Evolutionary conservation across 2,797 vertebrate species (phyloP).

Genomic region (Parotocinclus haroldoi): DNA sequence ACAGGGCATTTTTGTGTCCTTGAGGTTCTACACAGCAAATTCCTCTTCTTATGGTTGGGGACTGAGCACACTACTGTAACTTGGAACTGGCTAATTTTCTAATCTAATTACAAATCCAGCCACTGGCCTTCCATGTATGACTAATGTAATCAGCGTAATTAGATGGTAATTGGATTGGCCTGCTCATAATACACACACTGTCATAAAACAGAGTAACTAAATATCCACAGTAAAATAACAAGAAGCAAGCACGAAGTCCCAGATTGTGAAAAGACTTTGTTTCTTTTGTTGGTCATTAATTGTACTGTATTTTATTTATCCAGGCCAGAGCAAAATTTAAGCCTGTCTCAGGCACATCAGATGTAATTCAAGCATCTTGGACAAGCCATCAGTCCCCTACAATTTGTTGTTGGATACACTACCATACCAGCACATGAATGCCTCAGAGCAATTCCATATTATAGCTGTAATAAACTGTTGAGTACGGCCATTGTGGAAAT

Average conservation of each 20-base stretch:
- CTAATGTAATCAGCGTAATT: slow-evolving; percentile 55
- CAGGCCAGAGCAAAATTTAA: too few relatives aligned
- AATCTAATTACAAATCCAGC: slow-evolving; percentile 52
- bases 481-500: too few relatives aligned
- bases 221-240: slow-evolving; percentile 44
- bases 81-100: slow-evolving; percentile 24
- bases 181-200: slow-evolving; percentile 48
- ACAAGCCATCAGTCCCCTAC: too few relatives aligned
- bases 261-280: neutral
- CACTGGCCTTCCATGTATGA: slow-evolving; percentile 39
- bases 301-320: too few relatives aligned
- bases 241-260: slow-evolving; percentile 33
- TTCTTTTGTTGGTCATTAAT: too few relatives aligned
- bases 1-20: neutral
- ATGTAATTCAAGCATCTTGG: too few relatives aligned
- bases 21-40: neutral
- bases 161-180: slow-evolving; percentile 53
- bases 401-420: too few relatives aligned
- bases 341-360: too few relatives aligned
- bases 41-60: slow-evolving; percentile 31
- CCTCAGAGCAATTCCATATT: too few relatives aligned
- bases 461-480: too few relatives aligned
- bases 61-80: slow-evolving; percentile 14
- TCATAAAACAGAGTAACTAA: slow-evolving; percentile 38
- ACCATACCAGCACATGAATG: too few relatives aligned